Evolutionary conservation across 2,113 vertebrate species (phyloP), one percentile per base, ranked within the genome.

Genomic region (Centropus unirufus): DNA sequence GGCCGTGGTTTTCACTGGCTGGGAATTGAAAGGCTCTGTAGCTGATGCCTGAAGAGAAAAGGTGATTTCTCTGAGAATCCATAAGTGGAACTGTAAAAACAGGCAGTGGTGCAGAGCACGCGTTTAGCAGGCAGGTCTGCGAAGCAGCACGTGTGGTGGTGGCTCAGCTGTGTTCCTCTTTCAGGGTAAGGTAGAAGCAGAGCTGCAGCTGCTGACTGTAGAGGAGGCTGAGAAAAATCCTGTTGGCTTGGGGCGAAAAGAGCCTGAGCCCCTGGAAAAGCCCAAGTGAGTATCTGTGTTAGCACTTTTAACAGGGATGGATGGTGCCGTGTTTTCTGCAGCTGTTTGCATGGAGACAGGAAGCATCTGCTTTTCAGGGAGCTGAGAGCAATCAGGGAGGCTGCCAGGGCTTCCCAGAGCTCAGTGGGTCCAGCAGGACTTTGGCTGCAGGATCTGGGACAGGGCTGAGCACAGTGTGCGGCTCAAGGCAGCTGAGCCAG

Each of bases 171-270:
- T 64, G 22, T 92, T 91, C n/a, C 52, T 51, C 20, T 23, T 87
- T 26, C 80, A 99, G 99, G 99, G 99, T 9, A 99, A 99, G 96
- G 98, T 99, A 93, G 99, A 99, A 95, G 99, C 98, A 0, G 99
- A 99, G 93, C 98, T 99, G 88, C 99, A 99, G 22, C 96, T 99
- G 90, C 96, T 99, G 94, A 97, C 98, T 1, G 23, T 98, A 72
- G 99, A 99, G 59, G 98, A 99, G 73, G 99, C 99, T 0, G 99
- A 99, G 93, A 98, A 98, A 70, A 98, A 82, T 82, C 99, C 99
- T 11, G 99, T 98, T 91, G 99, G 99, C 12, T 97, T 98, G 58
- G 99, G 97, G 18, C 98, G 98, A 52, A 99, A 99, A 83, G 99
- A 99, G 64, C 99, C 99, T 0, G 99, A 99, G 82, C 98, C 99